Evolutionary conservation across 2,113 vertebrate genomes (phyloP), one percentile per base, ranked within the genome.

Genomic region (Carassius gibelio): DNA sequence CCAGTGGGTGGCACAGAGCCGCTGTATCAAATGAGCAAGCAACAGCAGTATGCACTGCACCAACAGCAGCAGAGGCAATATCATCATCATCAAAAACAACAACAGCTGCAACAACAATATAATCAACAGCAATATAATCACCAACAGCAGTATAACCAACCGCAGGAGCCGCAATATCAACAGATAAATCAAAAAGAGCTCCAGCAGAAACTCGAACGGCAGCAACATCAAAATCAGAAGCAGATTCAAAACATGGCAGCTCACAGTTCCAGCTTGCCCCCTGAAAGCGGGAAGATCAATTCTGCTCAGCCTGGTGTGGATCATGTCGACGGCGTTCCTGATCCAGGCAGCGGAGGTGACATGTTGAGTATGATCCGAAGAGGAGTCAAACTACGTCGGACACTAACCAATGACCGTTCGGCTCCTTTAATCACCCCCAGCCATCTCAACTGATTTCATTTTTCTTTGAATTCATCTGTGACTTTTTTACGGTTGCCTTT

Each of bases 381-480:
- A 21, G 88, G 88, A 4, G 94, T 96, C 0, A 93, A 86, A 82
- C 94, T 96, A 14, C 90, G 91, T 80, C 86, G 91, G 89, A 95
- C 94, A 17, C 9, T 93, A 6, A 95, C 94, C 87, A 90, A 95
- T 15, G 95, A 96, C 66, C 95, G 95, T 88, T 96, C 95, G 1
- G 95, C 94, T 59, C 95, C 95, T 8, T 50, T 92, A 34, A 90
- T 96, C 83, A 91, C 93, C 1, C 14, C 89, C 87, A 90, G 89
- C 89, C 92, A 93, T 90, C 90, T 87, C 48, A 84, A 94, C 34
- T 95, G 84, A 89, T 42, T 61, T 17, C 4, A 15, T 15, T 21
- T 23, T 59, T 26, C 10, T 19, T 23, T 5, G 15, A 30, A 30
- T 72, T 61, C 36, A 5, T 52, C 30, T 8, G 45, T 34, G 19